These are phyloP conservation scores for Glareola pratincola DNA, from an alignment of 2,113 vertebrate genomes.

Conservation along the genomic window DNA sequence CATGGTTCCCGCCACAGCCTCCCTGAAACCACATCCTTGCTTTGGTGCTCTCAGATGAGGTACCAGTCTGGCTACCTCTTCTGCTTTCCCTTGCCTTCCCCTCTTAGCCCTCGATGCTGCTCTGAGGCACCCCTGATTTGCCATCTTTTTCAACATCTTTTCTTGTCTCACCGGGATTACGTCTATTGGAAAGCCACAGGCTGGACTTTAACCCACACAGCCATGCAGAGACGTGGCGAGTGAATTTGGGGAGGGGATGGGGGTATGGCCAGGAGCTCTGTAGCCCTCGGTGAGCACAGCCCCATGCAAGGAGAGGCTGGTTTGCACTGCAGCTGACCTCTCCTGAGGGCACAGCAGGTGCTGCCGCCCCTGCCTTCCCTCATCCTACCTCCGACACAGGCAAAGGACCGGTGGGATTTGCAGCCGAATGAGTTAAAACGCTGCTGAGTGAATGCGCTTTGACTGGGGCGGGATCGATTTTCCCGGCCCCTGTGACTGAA, in stretches of 20 bases:
- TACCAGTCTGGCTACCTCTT: rapidly evolving
- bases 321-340: rapidly evolving
- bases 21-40: not conserved
- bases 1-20: not conserved
- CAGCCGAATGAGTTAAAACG: not conserved
- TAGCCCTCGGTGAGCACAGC: not conserved
- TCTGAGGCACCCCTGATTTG: not conserved
- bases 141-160: not conserved
- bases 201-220: not conserved
- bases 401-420: not conserved
- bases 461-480: not conserved
- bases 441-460: not conserved
- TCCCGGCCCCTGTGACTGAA: not conserved
- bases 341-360: not conserved
- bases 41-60: not conserved
- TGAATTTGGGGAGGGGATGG: not conserved
- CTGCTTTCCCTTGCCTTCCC: not conserved
- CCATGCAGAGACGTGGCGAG: not conserved
- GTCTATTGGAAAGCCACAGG: not conserved
- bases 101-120: not conserved
- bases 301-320: not conserved
- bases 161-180: not conserved
- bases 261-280: not conserved
- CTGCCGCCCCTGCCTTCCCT: not conserved
- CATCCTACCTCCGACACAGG: not conserved